Evolutionary conservation across 2,113 vertebrate genomes (phyloP).

Genomic region (Microcebus jonahi): DNA sequence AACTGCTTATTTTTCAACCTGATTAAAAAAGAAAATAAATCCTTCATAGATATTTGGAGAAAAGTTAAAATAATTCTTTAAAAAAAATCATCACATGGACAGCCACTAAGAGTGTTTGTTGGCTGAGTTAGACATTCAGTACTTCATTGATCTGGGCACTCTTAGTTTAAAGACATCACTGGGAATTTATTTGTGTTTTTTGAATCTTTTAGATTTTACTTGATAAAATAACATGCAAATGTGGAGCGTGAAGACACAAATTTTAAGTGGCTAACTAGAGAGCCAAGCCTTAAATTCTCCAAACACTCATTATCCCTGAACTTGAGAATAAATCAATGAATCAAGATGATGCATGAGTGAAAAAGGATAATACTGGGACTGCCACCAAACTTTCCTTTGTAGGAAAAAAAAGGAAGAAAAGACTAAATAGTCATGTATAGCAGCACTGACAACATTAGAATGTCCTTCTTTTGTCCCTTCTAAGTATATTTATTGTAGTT

Average conservation of each 20-base stretch:
- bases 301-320: constrained; percentile 47
- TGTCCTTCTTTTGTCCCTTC: constrained; percentile 27
- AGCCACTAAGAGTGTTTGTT: not conserved
- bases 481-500: constrained; percentile 53
- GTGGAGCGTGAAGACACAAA: not conserved
- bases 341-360: constrained; percentile 40
- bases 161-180: not conserved
- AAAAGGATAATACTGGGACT: constrained; percentile 38
- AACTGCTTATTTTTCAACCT: not conserved
- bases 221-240: constrained; percentile 42
- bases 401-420: not conserved
- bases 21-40: not conserved
- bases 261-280: constrained; percentile 59
- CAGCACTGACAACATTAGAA: constrained; percentile 44
- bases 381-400: constrained; percentile 45
- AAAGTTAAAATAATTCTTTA: not conserved
- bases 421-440: not conserved
- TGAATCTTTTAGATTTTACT: constrained; percentile 11
- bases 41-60: not conserved
- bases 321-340: constrained; percentile 53
- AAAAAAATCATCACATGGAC: not conserved
- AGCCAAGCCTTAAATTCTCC: constrained; percentile 1
- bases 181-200: not conserved
- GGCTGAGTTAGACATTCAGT: not conserved
- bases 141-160: not conserved